These are phyloP conservation scores for Macrotis lagotis DNA, from an alignment of 2,113 vertebrate species.

Conservation along the genomic window DNA sequence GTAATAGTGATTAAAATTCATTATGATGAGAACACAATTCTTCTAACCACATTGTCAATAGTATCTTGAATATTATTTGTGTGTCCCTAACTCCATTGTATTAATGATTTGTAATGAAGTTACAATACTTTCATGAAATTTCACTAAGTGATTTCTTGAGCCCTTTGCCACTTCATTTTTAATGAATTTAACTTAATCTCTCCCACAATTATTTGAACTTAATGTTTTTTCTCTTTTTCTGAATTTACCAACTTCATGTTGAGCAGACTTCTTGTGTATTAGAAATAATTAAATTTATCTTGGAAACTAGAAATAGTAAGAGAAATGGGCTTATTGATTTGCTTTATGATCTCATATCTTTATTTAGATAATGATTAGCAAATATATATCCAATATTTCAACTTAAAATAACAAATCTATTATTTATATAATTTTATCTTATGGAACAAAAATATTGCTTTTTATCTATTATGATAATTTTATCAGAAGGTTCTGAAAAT, in stretches of 20 bases:
- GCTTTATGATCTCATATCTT: not conserved
- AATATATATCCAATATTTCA: not conserved
- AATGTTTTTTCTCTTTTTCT: not conserved
- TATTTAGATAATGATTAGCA: not conserved
- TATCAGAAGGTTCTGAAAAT: not conserved
- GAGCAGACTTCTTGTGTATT: not conserved
- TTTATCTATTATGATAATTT: constrained; percentile 18
- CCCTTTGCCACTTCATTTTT: not conserved
- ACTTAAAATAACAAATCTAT: not conserved
- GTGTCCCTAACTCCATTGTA: constrained; percentile 14
- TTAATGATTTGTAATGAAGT: not conserved
- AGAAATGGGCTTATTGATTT: constrained; percentile 10
- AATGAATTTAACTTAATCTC: constrained; percentile 41
- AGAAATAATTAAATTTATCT: constrained; percentile 41
- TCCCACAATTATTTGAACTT: not conserved
- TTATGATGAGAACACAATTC: not conserved
- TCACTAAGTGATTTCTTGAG: not conserved
- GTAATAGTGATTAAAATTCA: not conserved
- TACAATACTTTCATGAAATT: constrained; percentile 23
- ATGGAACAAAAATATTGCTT: not conserved
- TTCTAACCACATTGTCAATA: constrained; percentile 27
- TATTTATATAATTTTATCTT: constrained; percentile 20
- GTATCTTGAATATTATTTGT: constrained; percentile 1
- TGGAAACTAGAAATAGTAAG: constrained; percentile 1
- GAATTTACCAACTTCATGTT: not conserved